Percentiles rank a stretch among this genome's conserved stretches.
phyloP scores from a whole-genome alignment of 1,140 invertebrate species.

The Homarus americanus region DNA sequence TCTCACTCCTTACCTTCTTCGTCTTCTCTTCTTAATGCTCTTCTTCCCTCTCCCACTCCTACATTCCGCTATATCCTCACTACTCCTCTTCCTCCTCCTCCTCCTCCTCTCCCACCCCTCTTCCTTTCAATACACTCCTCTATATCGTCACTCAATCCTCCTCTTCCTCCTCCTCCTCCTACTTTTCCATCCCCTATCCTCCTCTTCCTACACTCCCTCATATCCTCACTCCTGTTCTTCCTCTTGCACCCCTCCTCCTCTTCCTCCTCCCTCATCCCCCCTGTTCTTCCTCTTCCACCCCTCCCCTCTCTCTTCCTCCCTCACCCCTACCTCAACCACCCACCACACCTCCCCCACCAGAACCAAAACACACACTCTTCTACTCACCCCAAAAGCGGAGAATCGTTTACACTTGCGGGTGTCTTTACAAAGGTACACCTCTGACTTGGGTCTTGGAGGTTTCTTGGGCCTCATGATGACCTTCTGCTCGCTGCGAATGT shows the following conservation, averaged over 20 bases:
- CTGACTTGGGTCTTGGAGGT: slow-evolving; percentile 92
- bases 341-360: not conserved
- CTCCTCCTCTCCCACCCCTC: not conserved
- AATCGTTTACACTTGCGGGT: slow-evolving; percentile 87
- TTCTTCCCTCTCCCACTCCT: not conserved
- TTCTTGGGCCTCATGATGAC: slow-evolving; percentile 92
- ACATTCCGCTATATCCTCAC: too few relatives aligned
- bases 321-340: too few relatives aligned
- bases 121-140: not conserved
- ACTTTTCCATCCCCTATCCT: not conserved
- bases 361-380: not conserved
- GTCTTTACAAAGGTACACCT: slow-evolving; percentile 87
- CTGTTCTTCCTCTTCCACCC: too few relatives aligned
- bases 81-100: not conserved
- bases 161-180: not conserved
- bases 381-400: slow-evolving; percentile 93
- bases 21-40: not conserved
- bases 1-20: not conserved
- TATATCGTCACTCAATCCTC: too few relatives aligned
- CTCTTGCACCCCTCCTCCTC: not conserved
- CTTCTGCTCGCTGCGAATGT: slow-evolving; percentile 88
- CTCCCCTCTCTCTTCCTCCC: too few relatives aligned
- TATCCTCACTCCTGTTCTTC: not conserved
- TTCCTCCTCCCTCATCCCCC: not conserved
- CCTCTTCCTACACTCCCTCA: not conserved